A percentile compares a stretch with the other conserved stretches of the same genome.
phyloP scores from a whole-genome alignment of 2,888 invertebrate genomes.

The Agrochola lota region DNA sequence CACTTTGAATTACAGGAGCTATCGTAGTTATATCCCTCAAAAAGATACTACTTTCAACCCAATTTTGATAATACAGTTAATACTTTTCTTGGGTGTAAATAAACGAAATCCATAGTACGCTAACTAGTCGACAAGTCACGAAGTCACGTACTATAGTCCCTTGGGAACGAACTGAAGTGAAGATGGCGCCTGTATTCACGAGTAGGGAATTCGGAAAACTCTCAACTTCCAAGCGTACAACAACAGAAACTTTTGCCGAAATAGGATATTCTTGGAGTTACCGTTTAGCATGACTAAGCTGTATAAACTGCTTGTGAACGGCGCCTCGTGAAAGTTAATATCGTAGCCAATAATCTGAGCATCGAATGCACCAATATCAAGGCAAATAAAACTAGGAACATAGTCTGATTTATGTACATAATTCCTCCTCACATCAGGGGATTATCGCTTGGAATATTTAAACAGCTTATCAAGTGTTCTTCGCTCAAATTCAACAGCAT shows the following conservation, averaged over 20 bases:
- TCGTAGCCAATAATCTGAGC: constrained; percentile 17
- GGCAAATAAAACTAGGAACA: neutral
- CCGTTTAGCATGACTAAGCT: constrained; percentile 50
- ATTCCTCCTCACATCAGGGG: neutral
- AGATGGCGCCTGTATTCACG: constrained; percentile 45
- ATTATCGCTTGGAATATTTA: neutral
- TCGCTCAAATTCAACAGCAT: neutral
- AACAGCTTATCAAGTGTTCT: neutral
- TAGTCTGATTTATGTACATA: neutral
- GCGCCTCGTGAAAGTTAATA: constrained; percentile 27
- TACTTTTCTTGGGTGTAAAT: constrained; percentile 57
- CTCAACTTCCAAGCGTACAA: constrained; percentile 51
- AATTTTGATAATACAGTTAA: constrained; percentile 46
- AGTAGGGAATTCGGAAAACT: constrained; percentile 60
- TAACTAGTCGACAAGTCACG: constrained; percentile 66
- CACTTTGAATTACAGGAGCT: neutral
- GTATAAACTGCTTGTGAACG: constrained; percentile 30
- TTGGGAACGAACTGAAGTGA: constrained; percentile 43
- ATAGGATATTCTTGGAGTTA: constrained; percentile 47
- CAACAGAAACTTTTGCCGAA: constrained; percentile 58
- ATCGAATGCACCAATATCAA: constrained; percentile 1
- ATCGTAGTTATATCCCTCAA: neutral
- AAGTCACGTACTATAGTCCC: constrained; percentile 65
- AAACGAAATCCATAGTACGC: constrained; percentile 48
- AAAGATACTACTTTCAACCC: constrained; percentile 10